Evolutionary conservation across 2,797 vertebrate species (phyloP).

Genomic region (Chloroceryle inda): DNA sequence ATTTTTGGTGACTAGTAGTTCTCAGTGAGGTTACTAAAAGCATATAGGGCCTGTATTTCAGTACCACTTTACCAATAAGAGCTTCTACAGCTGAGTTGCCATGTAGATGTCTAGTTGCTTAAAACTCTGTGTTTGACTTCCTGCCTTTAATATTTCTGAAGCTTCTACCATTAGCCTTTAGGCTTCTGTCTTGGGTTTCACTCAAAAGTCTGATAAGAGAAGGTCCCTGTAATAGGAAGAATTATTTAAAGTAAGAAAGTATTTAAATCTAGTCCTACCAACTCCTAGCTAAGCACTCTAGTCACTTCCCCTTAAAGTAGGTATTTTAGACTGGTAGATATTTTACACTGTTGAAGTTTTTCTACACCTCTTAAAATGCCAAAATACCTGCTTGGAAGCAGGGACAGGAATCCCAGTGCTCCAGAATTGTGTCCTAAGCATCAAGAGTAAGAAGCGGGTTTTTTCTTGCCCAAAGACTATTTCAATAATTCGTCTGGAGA

Average conservation of each 20-base stretch:
- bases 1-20: neutral
- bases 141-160: neutral
- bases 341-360: neutral
- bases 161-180: neutral
- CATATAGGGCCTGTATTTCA: neutral
- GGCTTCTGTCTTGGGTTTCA: neutral
- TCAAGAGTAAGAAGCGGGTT: neutral
- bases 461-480: neutral
- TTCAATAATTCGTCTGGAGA: neutral
- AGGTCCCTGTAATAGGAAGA: neutral
- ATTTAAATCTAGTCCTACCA: neutral
- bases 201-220: neutral
- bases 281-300: neutral
- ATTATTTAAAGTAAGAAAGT: neutral
- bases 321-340: neutral
- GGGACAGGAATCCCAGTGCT: neutral
- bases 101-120: neutral
- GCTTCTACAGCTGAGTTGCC: neutral
- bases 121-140: neutral
- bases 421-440: neutral
- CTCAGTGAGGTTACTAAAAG: neutral
- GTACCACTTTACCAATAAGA: neutral
- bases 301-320: neutral
- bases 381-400: neutral
- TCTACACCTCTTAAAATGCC: neutral